Evolutionary conservation across 2,113 vertebrate species (phyloP), one percentile per base, ranked within the genome.

Genomic region (Chaetura pelagica): DNA sequence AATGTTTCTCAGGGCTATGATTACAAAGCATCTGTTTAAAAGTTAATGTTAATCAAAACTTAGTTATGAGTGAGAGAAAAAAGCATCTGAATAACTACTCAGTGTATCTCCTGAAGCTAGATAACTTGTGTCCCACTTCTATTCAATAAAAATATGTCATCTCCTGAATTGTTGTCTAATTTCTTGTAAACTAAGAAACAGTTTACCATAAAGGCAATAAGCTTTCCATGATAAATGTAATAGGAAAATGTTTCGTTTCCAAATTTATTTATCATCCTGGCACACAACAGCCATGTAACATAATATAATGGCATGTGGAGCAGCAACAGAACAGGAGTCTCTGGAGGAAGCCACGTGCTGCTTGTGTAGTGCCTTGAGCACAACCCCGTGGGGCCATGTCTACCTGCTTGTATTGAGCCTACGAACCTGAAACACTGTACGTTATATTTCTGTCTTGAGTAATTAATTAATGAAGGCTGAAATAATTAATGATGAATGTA

Each of bases 401-500:
- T 77, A 52, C 84, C 71, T 93, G 81, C 85, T 94, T 95, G 24
- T 83, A 88, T 74, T 54, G 89, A 96, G 92, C 34, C 73, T 62
- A 85, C 0, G 9, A 91, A 59, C 83, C 89, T 74, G 75, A 97
- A 97, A 97, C 89, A 35, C 69, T 82, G 51, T 24, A 97, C 10
- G 16, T 89, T 96, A 96, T 95, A 90, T 95, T 98, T 98, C 97
- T 98, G 91, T 94, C 94, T 97, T 38, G 4, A 80, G 84, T 98
- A 92, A 98, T 80, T 98, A 97, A 98, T 98, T 98, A 96, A 98
- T 98, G 97, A 98, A 93, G 96, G 66, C 59, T 87, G 97, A 97
- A 98, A 98, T 98, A 98, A 98, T 98, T 98, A 88, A 98, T 98
- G 97, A 95, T 93, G 88, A 92, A 91, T 93, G 97, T 98, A 98